These are phyloP conservation scores for Anthopleura sola DNA, from an alignment of 64 coral and sea anemone genomes.

Conservation along the genomic window DNA sequence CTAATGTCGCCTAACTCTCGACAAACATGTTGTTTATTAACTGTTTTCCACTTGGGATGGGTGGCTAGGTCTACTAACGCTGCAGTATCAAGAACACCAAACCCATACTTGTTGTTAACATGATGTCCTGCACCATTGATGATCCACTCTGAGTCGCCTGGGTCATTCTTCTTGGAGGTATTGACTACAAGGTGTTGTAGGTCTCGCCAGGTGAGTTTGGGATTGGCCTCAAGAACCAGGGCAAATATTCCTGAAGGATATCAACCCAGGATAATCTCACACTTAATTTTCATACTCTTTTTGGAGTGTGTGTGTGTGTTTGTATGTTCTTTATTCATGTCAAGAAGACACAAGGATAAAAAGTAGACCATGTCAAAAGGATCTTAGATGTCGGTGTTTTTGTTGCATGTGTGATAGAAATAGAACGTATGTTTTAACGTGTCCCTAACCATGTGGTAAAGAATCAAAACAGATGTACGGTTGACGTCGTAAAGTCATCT, in stretches of 20 bases:
- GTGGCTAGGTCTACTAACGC: constrained; percentile 67
- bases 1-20: constrained; percentile 56
- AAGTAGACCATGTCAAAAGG: not conserved
- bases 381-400: not conserved
- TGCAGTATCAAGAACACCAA: constrained; percentile 88
- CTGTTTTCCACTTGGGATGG: constrained; percentile 63
- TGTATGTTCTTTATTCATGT: not conserved
- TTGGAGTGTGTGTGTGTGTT: not conserved
- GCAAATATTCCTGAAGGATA: constrained; percentile 89
- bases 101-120: constrained; percentile 96
- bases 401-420: not conserved
- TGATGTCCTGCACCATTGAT: constrained; percentile 76
- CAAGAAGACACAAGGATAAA: not conserved
- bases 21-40: constrained; percentile 83
- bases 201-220: constrained; percentile 66
- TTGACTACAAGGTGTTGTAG: constrained; percentile 89
- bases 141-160: constrained; percentile 69
- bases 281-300: not conserved
- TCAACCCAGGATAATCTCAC: constrained; percentile 7
- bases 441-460: not conserved
- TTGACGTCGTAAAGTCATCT: not conserved
- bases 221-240: constrained; percentile 89
- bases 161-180: constrained; percentile 81
- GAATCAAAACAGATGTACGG: not conserved
- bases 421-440: not conserved